Conservation (phyloP, 2,113 vertebrate genomes). For the Zosterops pallidus region DNA sequence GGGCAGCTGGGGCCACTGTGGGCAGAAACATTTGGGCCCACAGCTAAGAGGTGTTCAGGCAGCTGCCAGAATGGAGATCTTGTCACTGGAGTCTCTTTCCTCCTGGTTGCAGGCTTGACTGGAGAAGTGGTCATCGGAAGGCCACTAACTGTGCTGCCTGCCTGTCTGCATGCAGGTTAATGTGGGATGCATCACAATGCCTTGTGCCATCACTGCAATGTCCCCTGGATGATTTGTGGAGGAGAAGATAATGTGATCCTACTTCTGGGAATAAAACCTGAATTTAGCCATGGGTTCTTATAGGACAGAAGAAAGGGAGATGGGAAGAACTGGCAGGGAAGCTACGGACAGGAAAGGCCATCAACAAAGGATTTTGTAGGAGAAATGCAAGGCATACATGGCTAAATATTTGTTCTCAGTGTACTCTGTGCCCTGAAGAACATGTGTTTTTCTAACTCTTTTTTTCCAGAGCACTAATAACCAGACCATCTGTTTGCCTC, state of each 20-base stretch:
- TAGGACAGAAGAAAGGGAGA: neutral
- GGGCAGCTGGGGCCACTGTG: neutral
- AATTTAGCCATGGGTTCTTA: neutral
- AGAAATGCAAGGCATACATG: neutral
- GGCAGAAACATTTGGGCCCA: neutral
- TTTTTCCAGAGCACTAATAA: conserved; percentile 47
- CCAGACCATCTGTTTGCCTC: conserved; percentile 50
- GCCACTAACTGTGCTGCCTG: neutral
- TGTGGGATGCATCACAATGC: neutral
- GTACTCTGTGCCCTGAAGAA: conserved; percentile 17
- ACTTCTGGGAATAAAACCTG: neutral
- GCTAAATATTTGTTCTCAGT: conserved; percentile 40
- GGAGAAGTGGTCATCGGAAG: neutral
- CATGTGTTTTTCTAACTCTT: conserved; percentile 21
- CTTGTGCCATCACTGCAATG: neutral
- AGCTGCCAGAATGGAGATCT: neutral
- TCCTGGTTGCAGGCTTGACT: neutral
- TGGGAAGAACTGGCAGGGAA: neutral
- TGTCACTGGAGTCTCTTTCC: neutral
- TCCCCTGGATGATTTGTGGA: neutral
- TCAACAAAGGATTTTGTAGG: neutral
- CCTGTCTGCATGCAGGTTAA: neutral
- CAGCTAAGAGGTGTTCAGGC: neutral
- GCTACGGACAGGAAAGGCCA: neutral
- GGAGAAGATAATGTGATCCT: neutral